Evolutionary conservation across 2,888 invertebrate genomes (phyloP).

Genomic region (Trimorus sp.): DNA sequence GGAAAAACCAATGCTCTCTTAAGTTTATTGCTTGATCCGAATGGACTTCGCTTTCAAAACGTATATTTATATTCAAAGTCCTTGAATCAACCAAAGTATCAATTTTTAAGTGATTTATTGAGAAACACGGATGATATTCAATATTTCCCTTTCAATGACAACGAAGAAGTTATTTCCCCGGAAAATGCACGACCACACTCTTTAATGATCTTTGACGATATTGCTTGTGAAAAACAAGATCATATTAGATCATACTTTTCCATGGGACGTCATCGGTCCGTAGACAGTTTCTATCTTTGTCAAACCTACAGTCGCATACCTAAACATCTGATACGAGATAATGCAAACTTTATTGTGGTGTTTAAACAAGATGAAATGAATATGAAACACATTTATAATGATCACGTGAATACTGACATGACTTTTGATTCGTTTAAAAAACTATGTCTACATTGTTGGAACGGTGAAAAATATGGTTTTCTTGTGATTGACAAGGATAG

Average conservation of each 20-base stretch:
- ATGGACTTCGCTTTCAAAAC: conserved; percentile 77
- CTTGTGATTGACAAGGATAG: conserved; percentile 5
- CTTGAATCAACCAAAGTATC: conserved; percentile 70
- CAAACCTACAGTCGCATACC: conserved; percentile 68
- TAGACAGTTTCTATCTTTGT: conserved; percentile 72
- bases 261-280: conserved; percentile 66
- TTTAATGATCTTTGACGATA: conserved; percentile 78
- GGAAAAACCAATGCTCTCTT: conserved; percentile 78
- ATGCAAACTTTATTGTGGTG: conserved; percentile 27
- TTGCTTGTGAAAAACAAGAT: too few species aligned
- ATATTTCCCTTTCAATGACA: conserved; percentile 46
- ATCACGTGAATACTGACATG: conserved; percentile 7
- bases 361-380: conserved; percentile 17
- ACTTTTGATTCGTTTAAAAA: not conserved
- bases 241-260: conserved; percentile 64
- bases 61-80: conserved; percentile 74
- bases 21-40: conserved; percentile 72
- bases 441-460: conserved; percentile 6
- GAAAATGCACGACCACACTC: conserved; percentile 33
- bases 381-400: conserved; percentile 2
- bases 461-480: not conserved
- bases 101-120: conserved; percentile 67
- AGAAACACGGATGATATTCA: conserved; percentile 52
- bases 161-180: conserved; percentile 29
- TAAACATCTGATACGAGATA: conserved; percentile 49